Percentiles rank a stretch among this genome's conserved stretches.
These are phyloP conservation scores for Hoplostethus mediterraneus DNA, from an alignment of 2,797 vertebrate species.

Conservation along the genomic window DNA sequence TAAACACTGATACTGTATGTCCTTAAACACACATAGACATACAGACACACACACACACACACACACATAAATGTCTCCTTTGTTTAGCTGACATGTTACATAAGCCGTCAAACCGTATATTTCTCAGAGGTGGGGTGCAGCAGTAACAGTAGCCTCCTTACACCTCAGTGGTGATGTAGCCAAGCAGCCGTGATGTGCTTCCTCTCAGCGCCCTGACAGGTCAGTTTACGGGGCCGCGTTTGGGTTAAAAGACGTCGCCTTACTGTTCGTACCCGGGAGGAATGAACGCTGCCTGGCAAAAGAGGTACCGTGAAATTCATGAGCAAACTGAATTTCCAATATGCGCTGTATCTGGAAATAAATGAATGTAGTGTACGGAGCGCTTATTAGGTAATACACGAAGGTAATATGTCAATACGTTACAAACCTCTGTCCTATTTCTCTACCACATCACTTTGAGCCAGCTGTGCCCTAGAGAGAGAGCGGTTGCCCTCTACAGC, in stretches of 20 bases:
- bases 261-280: slow-evolving; percentile 4
- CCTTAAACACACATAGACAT: slow-evolving; percentile 39
- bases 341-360: slow-evolving; percentile 5
- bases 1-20: slow-evolving; percentile 59
- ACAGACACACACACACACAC: slow-evolving; percentile 31
- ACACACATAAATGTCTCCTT: slow-evolving; percentile 51
- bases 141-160: slow-evolving; percentile 50
- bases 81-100: slow-evolving; percentile 73
- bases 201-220: slow-evolving; percentile 38
- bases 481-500: slow-evolving; percentile 51
- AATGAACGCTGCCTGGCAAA: not conserved
- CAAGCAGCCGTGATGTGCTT: slow-evolving; percentile 5
- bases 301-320: not conserved
- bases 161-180: slow-evolving; percentile 42
- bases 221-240: slow-evolving; percentile 40
- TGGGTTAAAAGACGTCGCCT: slow-evolving; percentile 36
- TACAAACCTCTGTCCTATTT: slow-evolving; percentile 1
- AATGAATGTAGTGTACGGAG: not conserved
- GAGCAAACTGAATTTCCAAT: not conserved
- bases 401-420: slow-evolving; percentile 7
- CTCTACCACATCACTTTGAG: slow-evolving; percentile 5
- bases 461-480: slow-evolving; percentile 3
- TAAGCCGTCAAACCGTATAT: slow-evolving; percentile 72
- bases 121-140: slow-evolving; percentile 49
- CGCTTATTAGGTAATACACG: not conserved